Base-by-base conservation (phyloP, 2,888 invertebrate species). In the Bombylius major region DNA sequence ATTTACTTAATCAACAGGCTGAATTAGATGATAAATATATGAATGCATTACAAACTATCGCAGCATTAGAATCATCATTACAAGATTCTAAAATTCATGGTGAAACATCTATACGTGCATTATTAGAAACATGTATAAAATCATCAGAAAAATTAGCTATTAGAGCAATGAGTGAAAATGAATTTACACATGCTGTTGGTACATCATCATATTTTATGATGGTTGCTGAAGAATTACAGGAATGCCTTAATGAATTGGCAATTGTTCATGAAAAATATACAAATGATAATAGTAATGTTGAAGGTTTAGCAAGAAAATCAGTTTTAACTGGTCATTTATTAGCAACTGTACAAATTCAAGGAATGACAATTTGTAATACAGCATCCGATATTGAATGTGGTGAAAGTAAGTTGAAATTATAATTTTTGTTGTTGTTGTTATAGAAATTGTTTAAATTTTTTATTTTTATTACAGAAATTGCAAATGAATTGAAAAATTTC, bases 351-450 rank as follows among this genome's bases (percentile, higher is more conserved):
- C 76, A 88, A 60, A 73, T 87, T 51, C 82, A 84, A 63, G 87
- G 87, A n/a, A 83, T 85, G 69, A 84, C 87, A 4, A 86, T 87
- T 9, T 83, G 87, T 5, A 87, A 88, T 69, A 83, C 83, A 1
- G 83, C 87, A 49, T 82, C 84, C 34, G 84, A 83, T 66, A 82
- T 83, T 61, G 77, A 78, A 54, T 78, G 79, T 66, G 82, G 82
- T 32, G 83, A 84, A 70, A 77, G 82, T 82, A 74, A 76, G 79
- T 76, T 39, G 2, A 23, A 34, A n/a, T 31, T 44, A 45, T 14
- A 45, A 12, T 7, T n/a, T 1, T 7, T 7, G 1, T 31, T 44
- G 3, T 14, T n/a, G 3, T 7, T n/a, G 1, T 7, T 7, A 4
- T 14, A 45, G n/a, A 45, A 45, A 14, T 14, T 14, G 4, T 45